A percentile compares a stretch with the other conserved stretches of the same genome.
Conservation (phyloP, 2,888 invertebrate species). For the Galerucella pusilla region DNA sequence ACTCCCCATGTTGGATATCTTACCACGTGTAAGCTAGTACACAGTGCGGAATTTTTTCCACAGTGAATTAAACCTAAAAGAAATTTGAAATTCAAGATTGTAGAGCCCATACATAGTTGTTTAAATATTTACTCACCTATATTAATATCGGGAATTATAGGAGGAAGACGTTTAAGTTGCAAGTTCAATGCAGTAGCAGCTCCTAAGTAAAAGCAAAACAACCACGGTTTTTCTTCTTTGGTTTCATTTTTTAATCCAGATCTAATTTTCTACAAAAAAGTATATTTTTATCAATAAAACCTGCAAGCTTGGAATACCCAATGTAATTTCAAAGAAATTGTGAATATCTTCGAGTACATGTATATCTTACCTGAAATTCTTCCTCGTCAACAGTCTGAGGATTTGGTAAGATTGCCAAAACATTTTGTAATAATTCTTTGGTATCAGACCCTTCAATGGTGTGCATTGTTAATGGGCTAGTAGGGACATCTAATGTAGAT, state of each 20-base stretch:
- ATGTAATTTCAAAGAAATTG: too few species aligned
- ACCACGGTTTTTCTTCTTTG: slow-evolving; percentile 64
- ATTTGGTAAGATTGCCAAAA: slow-evolving; percentile 72
- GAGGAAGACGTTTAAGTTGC: slow-evolving; percentile 73
- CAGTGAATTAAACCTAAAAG: slow-evolving; percentile 72
- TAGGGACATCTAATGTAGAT: slow-evolving; percentile 44
- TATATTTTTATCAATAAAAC: background rate
- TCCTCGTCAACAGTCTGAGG: slow-evolving; percentile 69
- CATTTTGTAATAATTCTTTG: slow-evolving; percentile 70
- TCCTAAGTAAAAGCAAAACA: slow-evolving; percentile 69
- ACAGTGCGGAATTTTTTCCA: slow-evolving; percentile 68
- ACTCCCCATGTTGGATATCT: slow-evolving; percentile 77
- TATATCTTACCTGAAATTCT: slow-evolving; percentile 70
- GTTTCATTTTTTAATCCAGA: slow-evolving; percentile 46
- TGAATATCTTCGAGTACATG: background rate
- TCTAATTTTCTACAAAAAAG: slow-evolving; percentile 49
- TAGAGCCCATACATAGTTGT: too few species aligned
- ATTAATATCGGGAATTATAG: slow-evolving; percentile 68
- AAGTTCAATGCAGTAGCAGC: slow-evolving; percentile 67
- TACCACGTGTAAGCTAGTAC: slow-evolving; percentile 70
- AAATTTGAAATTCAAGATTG: background rate
- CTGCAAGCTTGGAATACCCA: too few species aligned
- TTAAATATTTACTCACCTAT: slow-evolving; percentile 62
- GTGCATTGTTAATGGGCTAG: slow-evolving; percentile 45
- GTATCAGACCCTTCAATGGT: slow-evolving; percentile 61